Evolutionary conservation across 2,113 vertebrate genomes (phyloP).

Genomic region (Collichthys lucidus): DNA sequence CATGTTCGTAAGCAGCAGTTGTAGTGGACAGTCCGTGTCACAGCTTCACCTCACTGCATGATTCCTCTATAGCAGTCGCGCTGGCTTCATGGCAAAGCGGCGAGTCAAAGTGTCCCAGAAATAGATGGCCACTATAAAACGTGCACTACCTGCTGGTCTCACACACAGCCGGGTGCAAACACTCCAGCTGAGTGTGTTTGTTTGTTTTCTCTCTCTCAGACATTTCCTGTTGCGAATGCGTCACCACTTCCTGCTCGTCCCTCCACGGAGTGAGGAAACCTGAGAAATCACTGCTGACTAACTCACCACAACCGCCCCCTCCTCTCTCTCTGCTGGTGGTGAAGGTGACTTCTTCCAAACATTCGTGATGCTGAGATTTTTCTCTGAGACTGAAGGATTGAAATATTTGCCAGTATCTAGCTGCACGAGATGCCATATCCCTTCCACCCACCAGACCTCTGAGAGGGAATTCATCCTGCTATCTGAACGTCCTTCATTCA

Average conservation of each 20-base stretch:
- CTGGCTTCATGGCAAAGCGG: slow-evolving; percentile 6
- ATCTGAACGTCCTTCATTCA: neutral
- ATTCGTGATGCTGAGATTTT: neutral
- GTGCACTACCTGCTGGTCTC: slow-evolving; percentile 21
- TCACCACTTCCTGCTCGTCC: slow-evolving; percentile 36
- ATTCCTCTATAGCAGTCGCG: neutral
- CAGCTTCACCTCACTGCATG: neutral
- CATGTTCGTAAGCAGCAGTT: slow-evolving; percentile 7
- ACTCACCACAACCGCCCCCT: neutral
- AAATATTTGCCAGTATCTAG: neutral
- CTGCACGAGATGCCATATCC: neutral
- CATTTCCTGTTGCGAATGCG: slow-evolving; percentile 43
- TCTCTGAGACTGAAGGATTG: neutral
- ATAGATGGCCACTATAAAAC: slow-evolving; percentile 18
- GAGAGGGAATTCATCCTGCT: neutral
- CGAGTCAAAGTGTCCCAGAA: slow-evolving; percentile 21
- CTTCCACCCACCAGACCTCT: neutral
- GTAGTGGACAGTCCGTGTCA: neutral
- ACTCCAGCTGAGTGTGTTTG: slow-evolving; percentile 38
- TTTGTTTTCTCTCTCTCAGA: slow-evolving; percentile 42
- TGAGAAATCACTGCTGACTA: slow-evolving; percentile 31
- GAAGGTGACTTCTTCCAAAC: slow-evolving; percentile 16
- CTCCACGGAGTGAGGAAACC: slow-evolving; percentile 6
- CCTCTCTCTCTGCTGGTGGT: neutral
- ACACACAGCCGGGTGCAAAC: slow-evolving; percentile 24